Conservation (phyloP, 2,888 invertebrate species). For the Lamproptera curius region DNA sequence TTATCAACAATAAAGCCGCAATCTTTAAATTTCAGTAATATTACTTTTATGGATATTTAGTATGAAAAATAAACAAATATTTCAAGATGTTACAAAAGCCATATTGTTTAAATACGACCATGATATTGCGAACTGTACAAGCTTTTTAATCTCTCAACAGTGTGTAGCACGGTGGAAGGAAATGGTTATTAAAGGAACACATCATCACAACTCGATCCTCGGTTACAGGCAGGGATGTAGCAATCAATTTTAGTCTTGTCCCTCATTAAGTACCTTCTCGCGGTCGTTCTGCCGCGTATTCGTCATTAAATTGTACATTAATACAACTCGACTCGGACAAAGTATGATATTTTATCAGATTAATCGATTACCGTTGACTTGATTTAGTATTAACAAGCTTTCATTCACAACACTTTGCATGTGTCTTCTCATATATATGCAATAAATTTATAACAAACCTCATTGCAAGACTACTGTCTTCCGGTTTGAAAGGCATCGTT, state of each 20-base stretch:
- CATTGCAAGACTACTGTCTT: too few relatives aligned
- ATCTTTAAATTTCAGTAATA: too few relatives aligned
- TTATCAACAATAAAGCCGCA: too few relatives aligned
- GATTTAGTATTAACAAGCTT: too few relatives aligned
- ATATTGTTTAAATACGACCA: background rate
- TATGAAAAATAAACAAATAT: background rate
- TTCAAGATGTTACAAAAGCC: background rate
- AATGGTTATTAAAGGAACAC: constrained; percentile 69
- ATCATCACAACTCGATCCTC: constrained; percentile 38
- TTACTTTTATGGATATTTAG: background rate
- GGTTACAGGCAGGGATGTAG: constrained; percentile 31
- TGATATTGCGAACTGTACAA: constrained; percentile 45
- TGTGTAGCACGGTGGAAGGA: constrained; percentile 60
- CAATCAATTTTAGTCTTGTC: constrained; percentile 24
- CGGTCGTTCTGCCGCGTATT: background rate
- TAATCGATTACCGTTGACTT: background rate
- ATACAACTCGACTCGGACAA: constrained; percentile 2
- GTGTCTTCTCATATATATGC: too few relatives aligned
- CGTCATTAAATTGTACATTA: constrained; percentile 2
- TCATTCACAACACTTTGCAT: too few relatives aligned
- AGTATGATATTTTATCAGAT: constrained; percentile 1
- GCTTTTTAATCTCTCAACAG: constrained; percentile 62
- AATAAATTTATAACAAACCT: too few relatives aligned
- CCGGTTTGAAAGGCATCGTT: too few relatives aligned
- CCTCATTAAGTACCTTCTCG: constrained; percentile 12